Conservation (phyloP, 2,797 vertebrate species). For the Fringilla coelebs region DNA sequence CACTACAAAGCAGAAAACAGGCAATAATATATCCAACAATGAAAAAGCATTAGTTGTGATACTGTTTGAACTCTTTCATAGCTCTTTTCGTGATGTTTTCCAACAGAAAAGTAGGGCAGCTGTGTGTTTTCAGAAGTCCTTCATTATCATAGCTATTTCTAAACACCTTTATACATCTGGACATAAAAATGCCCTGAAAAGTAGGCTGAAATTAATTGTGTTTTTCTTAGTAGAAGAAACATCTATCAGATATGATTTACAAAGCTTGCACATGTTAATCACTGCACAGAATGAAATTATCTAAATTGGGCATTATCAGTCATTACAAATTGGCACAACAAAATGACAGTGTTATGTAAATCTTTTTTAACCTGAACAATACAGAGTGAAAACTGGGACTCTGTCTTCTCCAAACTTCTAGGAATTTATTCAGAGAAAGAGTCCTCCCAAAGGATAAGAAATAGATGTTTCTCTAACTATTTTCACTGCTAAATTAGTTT, state of each 20-base stretch:
- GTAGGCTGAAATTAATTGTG: background rate
- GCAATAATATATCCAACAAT: background rate
- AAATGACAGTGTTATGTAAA: background rate
- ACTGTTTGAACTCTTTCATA: background rate
- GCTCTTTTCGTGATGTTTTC: background rate
- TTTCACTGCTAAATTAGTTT: background rate
- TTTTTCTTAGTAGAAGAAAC: background rate
- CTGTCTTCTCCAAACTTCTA: background rate
- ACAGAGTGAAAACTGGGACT: background rate
- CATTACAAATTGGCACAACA: background rate
- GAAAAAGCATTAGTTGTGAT: background rate
- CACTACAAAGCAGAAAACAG: background rate
- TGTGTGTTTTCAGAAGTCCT: background rate
- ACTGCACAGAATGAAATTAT: background rate
- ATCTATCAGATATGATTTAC: background rate
- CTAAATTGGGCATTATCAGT: background rate
- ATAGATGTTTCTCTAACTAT: background rate
- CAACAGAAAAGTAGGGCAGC: background rate
- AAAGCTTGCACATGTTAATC: background rate
- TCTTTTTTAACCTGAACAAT: background rate
- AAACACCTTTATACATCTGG: background rate
- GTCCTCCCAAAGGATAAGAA: background rate
- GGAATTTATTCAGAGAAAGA: background rate
- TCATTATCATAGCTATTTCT: background rate
- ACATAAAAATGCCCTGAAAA: background rate